These are phyloP conservation scores for Cuniculus paca DNA, from an alignment of 2,797 vertebrate genomes.

Conservation along the genomic window DNA sequence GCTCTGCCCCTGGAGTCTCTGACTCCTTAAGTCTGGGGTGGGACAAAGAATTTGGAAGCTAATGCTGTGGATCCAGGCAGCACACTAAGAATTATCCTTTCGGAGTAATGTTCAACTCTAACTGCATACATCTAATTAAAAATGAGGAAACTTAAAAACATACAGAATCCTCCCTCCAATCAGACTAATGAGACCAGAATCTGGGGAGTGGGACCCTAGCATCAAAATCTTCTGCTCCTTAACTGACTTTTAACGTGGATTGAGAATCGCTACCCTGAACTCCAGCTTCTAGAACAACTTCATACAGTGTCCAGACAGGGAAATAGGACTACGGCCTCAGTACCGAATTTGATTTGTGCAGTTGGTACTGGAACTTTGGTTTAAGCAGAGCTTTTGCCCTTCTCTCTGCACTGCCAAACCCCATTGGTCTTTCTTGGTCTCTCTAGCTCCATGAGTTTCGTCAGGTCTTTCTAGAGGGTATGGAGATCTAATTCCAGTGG, in stretches of 20 bases:
- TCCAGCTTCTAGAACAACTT: not conserved
- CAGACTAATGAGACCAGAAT: conserved; percentile 2
- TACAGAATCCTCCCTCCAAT: not conserved
- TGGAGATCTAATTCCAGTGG: not conserved
- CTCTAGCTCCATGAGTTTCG: not conserved
- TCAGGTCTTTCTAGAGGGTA: not conserved
- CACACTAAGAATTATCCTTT: not conserved
- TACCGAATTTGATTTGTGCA: not conserved
- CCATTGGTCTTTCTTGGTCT: not conserved
- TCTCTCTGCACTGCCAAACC: not conserved
- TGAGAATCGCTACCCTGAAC: not conserved
- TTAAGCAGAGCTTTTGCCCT: not conserved
- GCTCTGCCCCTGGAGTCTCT: not conserved
- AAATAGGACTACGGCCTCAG: not conserved
- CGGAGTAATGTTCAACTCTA: not conserved
- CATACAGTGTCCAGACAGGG: not conserved
- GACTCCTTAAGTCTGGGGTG: not conserved
- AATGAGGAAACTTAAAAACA: not conserved
- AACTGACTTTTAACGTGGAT: not conserved
- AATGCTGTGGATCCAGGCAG: too few species aligned
- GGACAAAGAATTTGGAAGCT: not conserved
- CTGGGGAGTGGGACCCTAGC: not conserved
- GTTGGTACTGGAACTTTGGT: not conserved
- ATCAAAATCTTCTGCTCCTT: not conserved
- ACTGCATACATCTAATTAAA: not conserved